Base-by-base conservation (phyloP, 2,797 vertebrate species). In the Sternarchorhynchus goeldii region DNA sequence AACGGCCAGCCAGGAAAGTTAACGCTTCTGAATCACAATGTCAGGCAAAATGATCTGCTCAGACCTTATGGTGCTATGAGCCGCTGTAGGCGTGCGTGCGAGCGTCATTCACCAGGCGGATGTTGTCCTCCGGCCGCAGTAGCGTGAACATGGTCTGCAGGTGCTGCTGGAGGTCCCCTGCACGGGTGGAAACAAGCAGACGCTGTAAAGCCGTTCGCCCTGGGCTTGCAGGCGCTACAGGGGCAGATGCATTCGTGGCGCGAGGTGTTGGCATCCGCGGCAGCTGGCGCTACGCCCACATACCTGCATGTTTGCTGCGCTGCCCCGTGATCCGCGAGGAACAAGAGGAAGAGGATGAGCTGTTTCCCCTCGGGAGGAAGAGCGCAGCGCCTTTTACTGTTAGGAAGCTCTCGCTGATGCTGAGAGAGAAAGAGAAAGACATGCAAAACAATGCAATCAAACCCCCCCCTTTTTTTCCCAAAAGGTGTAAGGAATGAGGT, bases 81-180 rank as follows among this genome's bases (percentile, higher is more conserved):
- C 12, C 6, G 3, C 21, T 60, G 58, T 29, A 29, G 10, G 21
- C 21, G 34, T 29, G 20, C 31, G 64, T n/a, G 20, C 50, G 73
- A 62, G 25, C 60, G n/a, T 34, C 17, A 89, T 95, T 93, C 86
- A 99, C 97, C 96, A 99, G 93, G 65, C 96, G 92, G 91, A 99
- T 99, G 88, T 94, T 97, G 90, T 99, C 97, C 88, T 99, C 97
- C 1, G 97, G 96, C 73, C 97, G 95, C 73, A 99, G 94, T 86
- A 97, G 91, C 81, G 96, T 96, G 89, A 98, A 98, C 97, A 99
- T 99, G 85, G 96, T 97, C 94, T 99, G 97, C 69, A 99, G 95
- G 91, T 99, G 97, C 76, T 98, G 97, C 88, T 98, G 97, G 82
- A 99, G 95, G 89, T 99, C 97, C 65, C 96, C 97, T 99, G 89